Evolutionary conservation across 2,888 invertebrate genomes (phyloP), one percentile per base, ranked within the genome.

Genomic region (Drosophila helvetica): DNA sequence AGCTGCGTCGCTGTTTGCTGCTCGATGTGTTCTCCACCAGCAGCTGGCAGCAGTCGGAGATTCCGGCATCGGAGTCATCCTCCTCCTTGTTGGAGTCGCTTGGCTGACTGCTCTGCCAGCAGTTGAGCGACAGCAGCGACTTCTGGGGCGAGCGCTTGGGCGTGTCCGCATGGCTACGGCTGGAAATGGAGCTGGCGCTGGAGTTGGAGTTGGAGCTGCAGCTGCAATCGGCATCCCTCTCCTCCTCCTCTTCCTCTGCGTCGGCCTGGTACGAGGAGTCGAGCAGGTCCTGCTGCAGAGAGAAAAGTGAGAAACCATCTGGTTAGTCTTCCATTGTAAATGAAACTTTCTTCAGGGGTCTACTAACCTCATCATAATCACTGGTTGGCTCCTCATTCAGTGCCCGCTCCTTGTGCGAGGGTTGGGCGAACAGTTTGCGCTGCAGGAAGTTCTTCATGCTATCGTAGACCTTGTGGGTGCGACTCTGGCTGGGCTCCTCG

Each of bases 381-480:
- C 90, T 89, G 27, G 85, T 89, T 7, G 81, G 69, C 30, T 87
- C 84, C 38, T 89, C 90, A 25, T 67, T 52, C 19, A 27, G 19
- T 27, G 61, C 58, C 22, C 61, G 58, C 18, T 63, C 64, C 46
- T 65, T 71, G 7, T 72, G 69, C 73, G 74, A 68, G 76, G 88
- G 78, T 10, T 77, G 85, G 10, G 90, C 89, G 38, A 90, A 91
- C 19, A 90, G 85, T 79, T 90, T 91, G 59, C 90, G 89, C 9
- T 87, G 85, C 70, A 91, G 58, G 79, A 91, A 91, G 74, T 90
- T 90, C 76, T 90, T 90, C 91, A 91, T 91, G 79, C 90, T 90
- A 69, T 90, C 90, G 61, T 91, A 91, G 66, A 91, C 90, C 74
- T 90, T 91, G 51, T 90, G 89, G 22, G 89, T 90, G 66, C 85